Conservation (phyloP, 2,797 vertebrate species). For the Lerista edwardsae region DNA sequence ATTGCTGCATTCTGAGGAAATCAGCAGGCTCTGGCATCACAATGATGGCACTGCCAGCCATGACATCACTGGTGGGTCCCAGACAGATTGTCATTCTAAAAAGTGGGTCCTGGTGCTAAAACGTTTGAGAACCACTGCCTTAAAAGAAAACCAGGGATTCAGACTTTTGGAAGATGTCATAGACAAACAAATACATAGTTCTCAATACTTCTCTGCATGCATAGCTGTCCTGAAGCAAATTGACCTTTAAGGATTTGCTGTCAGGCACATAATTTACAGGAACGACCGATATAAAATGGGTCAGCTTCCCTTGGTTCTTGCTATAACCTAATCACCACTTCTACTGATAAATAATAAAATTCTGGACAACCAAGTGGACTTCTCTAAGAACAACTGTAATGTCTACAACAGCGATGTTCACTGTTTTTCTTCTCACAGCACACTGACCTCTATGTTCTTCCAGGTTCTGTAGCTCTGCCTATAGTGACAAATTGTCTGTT, state of each 20-base stretch:
- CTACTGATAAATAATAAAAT: not conserved
- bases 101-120: no score
- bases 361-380: not conserved
- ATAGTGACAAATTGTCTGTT: no score
- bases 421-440: no score
- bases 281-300: not conserved
- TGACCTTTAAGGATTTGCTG: slow-evolving; percentile 9
- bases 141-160: not conserved
- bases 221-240: not conserved
- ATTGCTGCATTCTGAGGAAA: no score
- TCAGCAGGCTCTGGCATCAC: no score
- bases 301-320: not conserved
- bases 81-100: no score
- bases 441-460: no score
- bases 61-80: no score
- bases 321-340: not conserved
- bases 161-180: not conserved
- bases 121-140: no score
- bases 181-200: not conserved
- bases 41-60: no score
- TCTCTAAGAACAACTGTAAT: not conserved
- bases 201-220: not conserved
- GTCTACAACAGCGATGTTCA: no score
- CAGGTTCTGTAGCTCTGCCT: no score
- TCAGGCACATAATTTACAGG: slow-evolving; percentile 1